These are phyloP conservation scores for Chiridota heheva DNA, from an alignment of 35 echinoderm and acorn worm species.

Conservation along the genomic window DNA sequence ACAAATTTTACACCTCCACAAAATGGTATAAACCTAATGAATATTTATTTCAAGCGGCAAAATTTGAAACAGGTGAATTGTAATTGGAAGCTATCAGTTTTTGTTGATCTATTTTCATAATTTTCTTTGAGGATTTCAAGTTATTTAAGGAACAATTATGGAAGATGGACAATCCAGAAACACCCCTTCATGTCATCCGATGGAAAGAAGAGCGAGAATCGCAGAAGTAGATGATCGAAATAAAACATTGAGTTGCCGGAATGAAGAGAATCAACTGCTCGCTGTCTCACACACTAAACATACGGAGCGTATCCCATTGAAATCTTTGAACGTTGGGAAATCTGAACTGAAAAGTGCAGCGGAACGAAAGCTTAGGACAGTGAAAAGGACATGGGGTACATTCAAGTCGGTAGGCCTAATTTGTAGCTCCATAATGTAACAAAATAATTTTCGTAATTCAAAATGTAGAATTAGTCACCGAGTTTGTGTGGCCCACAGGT, in stretches of 20 bases:
- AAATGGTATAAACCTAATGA: too few relatives aligned
- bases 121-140: too few relatives aligned
- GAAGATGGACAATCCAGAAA: constrained; percentile 42
- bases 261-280: constrained; percentile 16
- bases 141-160: constrained; percentile 26
- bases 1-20: too few relatives aligned
- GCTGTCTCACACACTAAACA: not conserved
- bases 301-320: constrained; percentile 29
- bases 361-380: constrained; percentile 40
- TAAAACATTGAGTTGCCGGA: not conserved
- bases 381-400: constrained; percentile 56
- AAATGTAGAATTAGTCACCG: too few relatives aligned
- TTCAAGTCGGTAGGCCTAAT: constrained; percentile 56
- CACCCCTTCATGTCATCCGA: constrained; percentile 29
- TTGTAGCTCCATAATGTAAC: not conserved
- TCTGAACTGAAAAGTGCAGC: constrained; percentile 19
- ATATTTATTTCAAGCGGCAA: too few relatives aligned
- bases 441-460: too few relatives aligned
- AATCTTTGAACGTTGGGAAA: constrained; percentile 1
- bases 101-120: too few relatives aligned
- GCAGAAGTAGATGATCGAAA: not conserved
- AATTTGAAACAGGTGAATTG: too few relatives aligned
- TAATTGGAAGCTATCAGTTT: too few relatives aligned
- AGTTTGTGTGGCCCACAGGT: too few relatives aligned
- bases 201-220: constrained; percentile 40